Base-by-base conservation (phyloP, 2,888 invertebrate species). In the Allolobophora icterica region DNA sequence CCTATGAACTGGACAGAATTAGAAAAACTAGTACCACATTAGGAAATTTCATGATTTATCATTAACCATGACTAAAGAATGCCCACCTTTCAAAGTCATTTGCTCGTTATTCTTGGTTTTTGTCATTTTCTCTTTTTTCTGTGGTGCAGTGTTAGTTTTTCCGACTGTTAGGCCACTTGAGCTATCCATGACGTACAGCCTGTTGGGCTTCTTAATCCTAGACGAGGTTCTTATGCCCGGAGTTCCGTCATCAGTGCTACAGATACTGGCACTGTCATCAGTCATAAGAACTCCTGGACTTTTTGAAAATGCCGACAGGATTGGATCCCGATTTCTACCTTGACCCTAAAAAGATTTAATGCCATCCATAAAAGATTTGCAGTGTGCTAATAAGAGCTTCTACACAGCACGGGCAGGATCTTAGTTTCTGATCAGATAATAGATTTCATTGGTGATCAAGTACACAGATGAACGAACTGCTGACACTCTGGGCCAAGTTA, bases 211-310 rank as follows among this genome's bases (percentile, higher is more conserved):
- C 87, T 87, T 87, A 24, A 87, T 87, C 38, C 87, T 19, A 34
- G 87, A 87, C 34, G 87, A 87, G 38, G 87, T 87, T 87, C 87
- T 87, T 35, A 87, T 17, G 38, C 87, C 87, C 8, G 87, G 87
- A 87, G 87, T 87, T 13, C 87, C 87, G 17, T 87, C 87, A 87
- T 87, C 87, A 34, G 34, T 87, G 38, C 87, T 87, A 38, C 87
- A 87, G 87, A 87, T n/a, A 33, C 87, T 87, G 87, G 87, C 87
- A 38, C 87, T 87, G 87, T 87, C 87, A 38, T 87, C 87, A 21
- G 87, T 87, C 71, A 71, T 71, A 4, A 87, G 87, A 38, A 87
- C 11, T 38, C 3, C 87, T 21, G 87, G 38, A 87, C 87, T 38
- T 33, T 87, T 87, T 35, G 87, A n/a, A 17, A 87, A 38, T 19